Base-by-base conservation (phyloP, 2,888 invertebrate species). In the Venustoraphidia nigricollis region DNA sequence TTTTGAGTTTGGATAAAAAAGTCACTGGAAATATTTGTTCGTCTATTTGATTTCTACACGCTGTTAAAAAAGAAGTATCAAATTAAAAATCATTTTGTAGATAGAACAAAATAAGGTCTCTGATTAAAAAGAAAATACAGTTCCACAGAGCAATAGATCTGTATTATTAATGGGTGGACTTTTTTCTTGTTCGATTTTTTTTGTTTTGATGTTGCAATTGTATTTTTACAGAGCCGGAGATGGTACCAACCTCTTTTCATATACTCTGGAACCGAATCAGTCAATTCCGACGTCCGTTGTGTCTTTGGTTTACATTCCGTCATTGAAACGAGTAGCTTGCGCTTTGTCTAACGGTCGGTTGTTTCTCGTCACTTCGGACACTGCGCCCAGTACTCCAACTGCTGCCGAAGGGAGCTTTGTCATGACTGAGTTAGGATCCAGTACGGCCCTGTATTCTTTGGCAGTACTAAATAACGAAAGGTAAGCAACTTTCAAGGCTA, bases 331-430 rank as follows among this genome's bases (percentile, higher is more conserved):
- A 36, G 88, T 91, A n/a, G 90, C 87, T 3, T 80, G 89, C 9
- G 87, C 88, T 0, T 67, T 90, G 36, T 76, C 78, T 17, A 87
- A 84, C 61, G 91, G 91, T 35, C 75, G 86, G 44, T 63, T 87
- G 46, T 87, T 87, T 68, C 66, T 88, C 41, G 77, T 86, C 53
- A 75, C 79, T 54, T 76, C 79, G 1, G 74, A 75, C 47, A 70
- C 74, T 34, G 65, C 75, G 48, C 80, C 68, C 55, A 66, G 69
- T 34, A 75, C 76, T 34, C 75, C 75, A 38, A 76, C 76, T 8
- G 72, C 76, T 57, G 79, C 76, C 2, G 86, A 86, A 59, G 83
- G 83, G 13, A 79, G 79, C 42, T 87, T 86, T 67, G 83, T 87
- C 35, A 69, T 85, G 62, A 84, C 84, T 0, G 86, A 87, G 63